A percentile compares a stretch with the other conserved stretches of the same genome.
Evolutionary conservation across 2,113 vertebrate species (phyloP).

Genomic region (Nycticryphes semicollaris): DNA sequence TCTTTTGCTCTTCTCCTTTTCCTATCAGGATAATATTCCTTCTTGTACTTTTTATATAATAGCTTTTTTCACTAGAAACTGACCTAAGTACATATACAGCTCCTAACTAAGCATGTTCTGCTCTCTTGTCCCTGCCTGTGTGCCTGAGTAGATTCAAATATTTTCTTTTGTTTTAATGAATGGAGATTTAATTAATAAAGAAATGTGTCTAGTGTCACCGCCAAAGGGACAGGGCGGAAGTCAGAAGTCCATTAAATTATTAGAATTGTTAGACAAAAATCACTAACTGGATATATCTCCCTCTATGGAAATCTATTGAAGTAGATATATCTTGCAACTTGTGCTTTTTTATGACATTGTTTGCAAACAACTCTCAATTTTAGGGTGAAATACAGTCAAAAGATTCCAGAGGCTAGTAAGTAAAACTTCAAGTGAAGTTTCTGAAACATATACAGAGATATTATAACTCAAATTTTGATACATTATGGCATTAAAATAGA

Average conservation of each 20-base stretch:
- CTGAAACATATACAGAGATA: not conserved
- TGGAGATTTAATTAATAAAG: not conserved
- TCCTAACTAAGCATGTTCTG: not conserved
- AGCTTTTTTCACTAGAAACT: not conserved
- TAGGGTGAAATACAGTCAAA: not conserved
- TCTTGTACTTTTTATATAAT: not conserved
- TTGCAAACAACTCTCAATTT: not conserved
- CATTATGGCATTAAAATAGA: not conserved
- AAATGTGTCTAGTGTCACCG: not conserved
- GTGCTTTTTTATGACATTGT: not conserved
- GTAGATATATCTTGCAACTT: not conserved
- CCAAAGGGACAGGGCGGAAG: not conserved
- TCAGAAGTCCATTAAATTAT: not conserved
- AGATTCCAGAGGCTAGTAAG: not conserved
- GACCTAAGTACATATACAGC: rapidly evolving
- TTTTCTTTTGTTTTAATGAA: not conserved
- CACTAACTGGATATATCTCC: not conserved
- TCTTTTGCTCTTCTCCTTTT: not conserved
- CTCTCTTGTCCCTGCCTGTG: not conserved
- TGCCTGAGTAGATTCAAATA: not conserved
- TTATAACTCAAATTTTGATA: not conserved
- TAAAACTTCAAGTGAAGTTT: not conserved
- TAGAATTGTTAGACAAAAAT: not conserved
- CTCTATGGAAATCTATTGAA: not conserved
- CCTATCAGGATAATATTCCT: not conserved